Evolutionary conservation across 2,113 vertebrate genomes (phyloP).

Genomic region (Sciurus niger): DNA sequence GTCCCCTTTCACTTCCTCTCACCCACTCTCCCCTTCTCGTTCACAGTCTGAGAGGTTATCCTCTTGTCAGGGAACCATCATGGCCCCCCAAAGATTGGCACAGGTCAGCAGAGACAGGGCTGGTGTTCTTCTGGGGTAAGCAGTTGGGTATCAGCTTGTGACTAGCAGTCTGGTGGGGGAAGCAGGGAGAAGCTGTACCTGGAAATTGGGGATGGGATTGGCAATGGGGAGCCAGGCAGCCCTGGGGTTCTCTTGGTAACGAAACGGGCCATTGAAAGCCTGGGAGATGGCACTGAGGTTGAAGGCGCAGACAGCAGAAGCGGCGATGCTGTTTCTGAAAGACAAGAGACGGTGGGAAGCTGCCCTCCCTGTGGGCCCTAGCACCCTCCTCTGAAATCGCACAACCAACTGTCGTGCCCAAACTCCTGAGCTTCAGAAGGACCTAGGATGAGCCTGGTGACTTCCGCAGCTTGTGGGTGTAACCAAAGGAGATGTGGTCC

Average conservation of each 20-base stretch:
- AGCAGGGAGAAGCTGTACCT: constrained; percentile 88
- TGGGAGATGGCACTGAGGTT: constrained; percentile 98
- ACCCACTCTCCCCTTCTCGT: not conserved
- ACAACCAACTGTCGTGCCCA: not conserved
- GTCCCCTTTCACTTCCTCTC: not conserved
- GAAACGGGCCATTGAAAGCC: constrained; percentile 97
- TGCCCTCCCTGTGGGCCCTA: not conserved
- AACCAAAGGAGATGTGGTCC: not conserved
- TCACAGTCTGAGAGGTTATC: not conserved
- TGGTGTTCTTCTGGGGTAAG: not conserved
- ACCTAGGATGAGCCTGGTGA: not conserved
- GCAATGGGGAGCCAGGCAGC: constrained; percentile 97
- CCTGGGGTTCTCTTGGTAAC: constrained; percentile 98
- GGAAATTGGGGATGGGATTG: constrained; percentile 97
- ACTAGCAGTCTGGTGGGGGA: not conserved
- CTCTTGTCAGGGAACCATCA: not conserved
- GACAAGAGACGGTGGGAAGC: constrained; percentile 55
- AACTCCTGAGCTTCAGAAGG: not conserved
- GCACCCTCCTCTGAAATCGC: not conserved
- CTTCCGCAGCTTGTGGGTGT: not conserved
- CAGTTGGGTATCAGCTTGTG: not conserved
- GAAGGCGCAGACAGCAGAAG: constrained; percentile 98
- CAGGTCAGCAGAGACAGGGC: not conserved
- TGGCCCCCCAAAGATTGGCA: not conserved
- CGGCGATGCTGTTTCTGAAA: constrained; percentile 97